phyloP scores from a whole-genome alignment of 2,113 vertebrate genomes.

The Sula dactylatra region DNA sequence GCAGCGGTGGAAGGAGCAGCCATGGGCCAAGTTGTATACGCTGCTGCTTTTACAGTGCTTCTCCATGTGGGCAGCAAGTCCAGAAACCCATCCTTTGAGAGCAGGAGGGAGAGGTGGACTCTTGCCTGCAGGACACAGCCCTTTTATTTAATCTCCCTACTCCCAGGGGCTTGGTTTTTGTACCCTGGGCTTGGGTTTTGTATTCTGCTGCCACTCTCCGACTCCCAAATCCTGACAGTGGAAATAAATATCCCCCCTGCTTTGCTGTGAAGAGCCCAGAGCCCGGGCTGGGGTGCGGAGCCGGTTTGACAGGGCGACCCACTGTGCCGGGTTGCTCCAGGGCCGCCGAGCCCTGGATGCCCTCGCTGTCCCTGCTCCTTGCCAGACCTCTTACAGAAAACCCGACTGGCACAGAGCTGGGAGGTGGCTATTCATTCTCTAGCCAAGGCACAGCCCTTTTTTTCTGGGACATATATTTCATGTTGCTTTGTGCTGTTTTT shows the following conservation, averaged over 20 bases:
- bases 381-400: not conserved
- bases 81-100: not conserved
- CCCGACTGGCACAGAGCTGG: not conserved
- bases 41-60: not conserved
- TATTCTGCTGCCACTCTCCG: not conserved
- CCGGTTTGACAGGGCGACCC: not conserved
- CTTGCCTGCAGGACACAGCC: too few species aligned
- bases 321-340: not conserved
- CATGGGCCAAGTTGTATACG: rapidly evolving
- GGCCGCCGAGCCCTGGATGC: constrained; percentile 5
- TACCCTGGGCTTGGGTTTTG: not conserved
- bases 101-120: not conserved
- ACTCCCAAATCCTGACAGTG: not conserved
- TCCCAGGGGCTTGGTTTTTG: not conserved
- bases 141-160: not conserved
- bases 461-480: not conserved
- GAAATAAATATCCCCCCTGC: not conserved
- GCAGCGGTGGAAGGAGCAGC: not conserved
- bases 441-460: constrained; percentile 1
- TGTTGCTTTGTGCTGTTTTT: not conserved
- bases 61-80: not conserved
- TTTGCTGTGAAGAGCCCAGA: not conserved
- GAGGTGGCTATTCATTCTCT: not conserved
- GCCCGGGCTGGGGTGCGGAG: not conserved
- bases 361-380: not conserved